Conservation (phyloP, 35 echinoderm and acorn worm genomes). For the Heliocidaris tuberculata region DNA sequence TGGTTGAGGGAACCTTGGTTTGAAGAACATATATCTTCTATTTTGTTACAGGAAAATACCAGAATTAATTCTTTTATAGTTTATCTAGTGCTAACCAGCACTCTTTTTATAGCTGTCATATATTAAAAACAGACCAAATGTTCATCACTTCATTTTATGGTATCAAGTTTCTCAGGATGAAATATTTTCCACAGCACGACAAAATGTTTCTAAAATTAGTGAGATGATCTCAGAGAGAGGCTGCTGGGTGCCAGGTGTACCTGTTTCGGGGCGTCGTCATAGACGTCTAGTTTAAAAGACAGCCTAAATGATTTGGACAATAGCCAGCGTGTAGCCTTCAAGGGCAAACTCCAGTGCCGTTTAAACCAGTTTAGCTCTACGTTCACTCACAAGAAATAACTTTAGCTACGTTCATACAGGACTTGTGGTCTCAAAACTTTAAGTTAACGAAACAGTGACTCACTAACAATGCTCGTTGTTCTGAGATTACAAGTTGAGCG, state of each 20-base stretch:
- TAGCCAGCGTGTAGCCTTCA: background rate
- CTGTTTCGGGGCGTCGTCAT: background rate
- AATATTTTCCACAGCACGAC: slow-evolving; percentile 3
- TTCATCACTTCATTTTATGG: background rate
- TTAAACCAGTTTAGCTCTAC: background rate
- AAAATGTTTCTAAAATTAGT: slow-evolving; percentile 19
- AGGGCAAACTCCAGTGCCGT: background rate
- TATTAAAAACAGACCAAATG: background rate
- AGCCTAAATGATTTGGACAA: background rate
- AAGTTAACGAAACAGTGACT: too few relatives aligned
- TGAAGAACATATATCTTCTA: too few relatives aligned
- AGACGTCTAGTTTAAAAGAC: background rate
- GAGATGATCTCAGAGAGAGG: background rate
- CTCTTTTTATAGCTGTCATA: too few relatives aligned
- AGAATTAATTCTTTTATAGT: too few relatives aligned
- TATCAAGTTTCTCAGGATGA: background rate
- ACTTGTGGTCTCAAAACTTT: too few relatives aligned
- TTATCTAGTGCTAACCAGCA: too few relatives aligned
- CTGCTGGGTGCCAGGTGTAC: background rate
- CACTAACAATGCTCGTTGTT: too few relatives aligned
- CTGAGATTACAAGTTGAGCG: too few relatives aligned
- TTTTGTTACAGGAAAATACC: too few relatives aligned
- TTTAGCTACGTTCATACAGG: too few relatives aligned
- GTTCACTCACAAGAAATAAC: background rate
- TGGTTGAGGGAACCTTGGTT: too few relatives aligned